phyloP scores from a whole-genome alignment of 2,113 vertebrate genomes.

The Hemibagrus wyckioides region DNA sequence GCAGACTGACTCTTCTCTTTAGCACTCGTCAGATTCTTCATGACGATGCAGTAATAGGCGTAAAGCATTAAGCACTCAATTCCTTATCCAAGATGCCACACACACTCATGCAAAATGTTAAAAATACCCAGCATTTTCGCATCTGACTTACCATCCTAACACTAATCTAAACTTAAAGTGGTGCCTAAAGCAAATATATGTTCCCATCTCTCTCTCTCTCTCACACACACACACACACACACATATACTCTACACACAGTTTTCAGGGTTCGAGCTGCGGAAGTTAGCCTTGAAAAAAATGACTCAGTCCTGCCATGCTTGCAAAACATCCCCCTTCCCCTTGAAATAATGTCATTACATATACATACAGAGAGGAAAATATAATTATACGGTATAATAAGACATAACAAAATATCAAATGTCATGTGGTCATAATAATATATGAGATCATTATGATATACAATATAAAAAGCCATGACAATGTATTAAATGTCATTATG shows the following conservation, averaged over 20 bases:
- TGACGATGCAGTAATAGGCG: slow-evolving; percentile 5
- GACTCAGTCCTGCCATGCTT: neutral
- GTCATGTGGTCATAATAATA: neutral
- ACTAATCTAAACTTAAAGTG: neutral
- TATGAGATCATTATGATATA: neutral
- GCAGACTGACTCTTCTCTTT: slow-evolving; percentile 2
- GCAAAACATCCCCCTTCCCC: neutral
- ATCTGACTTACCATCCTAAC: neutral
- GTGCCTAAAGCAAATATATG: neutral
- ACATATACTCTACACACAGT: neutral
- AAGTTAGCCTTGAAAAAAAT: neutral
- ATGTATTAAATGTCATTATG: neutral
- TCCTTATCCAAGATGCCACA: slow-evolving; percentile 17
- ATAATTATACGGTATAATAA: neutral
- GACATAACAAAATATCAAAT: neutral
- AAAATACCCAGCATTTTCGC: neutral
- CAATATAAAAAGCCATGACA: neutral
- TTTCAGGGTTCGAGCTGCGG: neutral
- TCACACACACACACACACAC: neutral
- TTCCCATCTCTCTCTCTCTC: neutral
- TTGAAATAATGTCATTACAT: neutral
- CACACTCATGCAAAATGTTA: slow-evolving; percentile 14
- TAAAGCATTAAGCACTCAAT: neutral
- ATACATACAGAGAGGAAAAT: neutral
- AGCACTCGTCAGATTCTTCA: neutral